A percentile compares a stretch with the other conserved stretches of the same genome.
Evolutionary conservation across 2,888 invertebrate species (phyloP).

Genomic region (Didymodactylos carnosus): DNA sequence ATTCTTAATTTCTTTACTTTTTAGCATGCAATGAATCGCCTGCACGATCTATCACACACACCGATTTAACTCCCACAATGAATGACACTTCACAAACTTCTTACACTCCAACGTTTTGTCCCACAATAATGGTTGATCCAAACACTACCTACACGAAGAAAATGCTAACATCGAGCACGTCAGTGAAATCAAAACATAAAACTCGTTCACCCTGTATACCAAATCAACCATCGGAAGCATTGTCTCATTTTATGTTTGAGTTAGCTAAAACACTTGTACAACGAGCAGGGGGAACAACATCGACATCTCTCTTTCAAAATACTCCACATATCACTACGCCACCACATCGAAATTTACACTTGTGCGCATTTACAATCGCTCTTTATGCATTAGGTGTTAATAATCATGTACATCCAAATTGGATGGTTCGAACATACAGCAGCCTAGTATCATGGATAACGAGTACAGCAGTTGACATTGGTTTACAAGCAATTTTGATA

Average conservation of each 20-base stretch:
- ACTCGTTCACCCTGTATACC: conserved; percentile 59
- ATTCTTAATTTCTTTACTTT: no score
- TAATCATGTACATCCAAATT: conserved; percentile 88
- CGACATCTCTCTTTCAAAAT: conserved; percentile 54
- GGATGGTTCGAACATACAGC: conserved; percentile 90
- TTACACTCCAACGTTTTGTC: no score
- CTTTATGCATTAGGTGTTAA: conserved; percentile 86
- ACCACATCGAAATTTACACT: conserved; percentile 70
- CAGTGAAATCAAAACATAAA: no score
- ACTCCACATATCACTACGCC: conserved; percentile 37
- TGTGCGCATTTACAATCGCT: conserved; percentile 92
- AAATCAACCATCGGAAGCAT: conserved; percentile 92
- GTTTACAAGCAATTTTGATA: conserved; percentile 79
- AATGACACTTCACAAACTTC: no score
- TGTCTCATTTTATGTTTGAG: conserved; percentile 96
- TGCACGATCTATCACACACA: no score
- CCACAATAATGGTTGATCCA: no score
- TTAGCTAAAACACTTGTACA: conserved; percentile 78
- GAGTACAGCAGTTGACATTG: conserved; percentile 90
- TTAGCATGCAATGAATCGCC: neutral
- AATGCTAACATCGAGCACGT: no score
- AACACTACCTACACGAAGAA: no score
- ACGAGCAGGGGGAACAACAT: conserved; percentile 87
- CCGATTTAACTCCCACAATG: no score
- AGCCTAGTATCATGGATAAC: conserved; percentile 98